phyloP scores from a whole-genome alignment of 2,888 invertebrate genomes.

The Prosapia bicincta region DNA sequence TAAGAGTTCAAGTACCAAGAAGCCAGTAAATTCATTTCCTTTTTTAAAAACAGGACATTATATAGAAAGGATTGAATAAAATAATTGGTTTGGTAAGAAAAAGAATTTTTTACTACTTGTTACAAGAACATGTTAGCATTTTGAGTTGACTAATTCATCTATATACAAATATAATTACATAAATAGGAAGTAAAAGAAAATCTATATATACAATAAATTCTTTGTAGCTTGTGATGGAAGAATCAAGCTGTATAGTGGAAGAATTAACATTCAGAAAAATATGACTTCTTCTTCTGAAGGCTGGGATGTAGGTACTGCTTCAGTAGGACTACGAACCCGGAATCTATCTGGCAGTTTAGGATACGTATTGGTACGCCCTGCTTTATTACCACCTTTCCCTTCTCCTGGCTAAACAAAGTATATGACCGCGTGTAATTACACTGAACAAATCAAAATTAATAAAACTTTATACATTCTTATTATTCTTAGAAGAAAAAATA shows the following conservation, averaged over 20 bases:
- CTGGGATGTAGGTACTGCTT: slow-evolving; percentile 37
- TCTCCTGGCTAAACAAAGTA: slow-evolving; percentile 16
- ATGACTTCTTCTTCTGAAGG: slow-evolving; percentile 41
- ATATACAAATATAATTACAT: not conserved
- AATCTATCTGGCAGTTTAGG: slow-evolving; percentile 69
- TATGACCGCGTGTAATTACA: too few species aligned
- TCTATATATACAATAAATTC: not conserved
- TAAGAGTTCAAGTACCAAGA: not conserved
- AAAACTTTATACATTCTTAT: too few species aligned
- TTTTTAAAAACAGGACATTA: too few species aligned
- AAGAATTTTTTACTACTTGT: not conserved
- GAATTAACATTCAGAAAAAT: slow-evolving; percentile 39
- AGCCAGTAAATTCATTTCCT: too few species aligned
- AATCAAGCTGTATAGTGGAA: too few species aligned
- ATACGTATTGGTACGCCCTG: slow-evolving; percentile 62
- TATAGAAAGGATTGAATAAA: too few species aligned
- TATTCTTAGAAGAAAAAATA: too few species aligned
- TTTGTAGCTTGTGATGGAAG: not conserved
- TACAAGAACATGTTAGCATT: not conserved
- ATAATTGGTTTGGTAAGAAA: too few species aligned
- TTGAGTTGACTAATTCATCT: not conserved
- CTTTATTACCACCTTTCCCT: slow-evolving; percentile 38
- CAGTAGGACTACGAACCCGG: slow-evolving; percentile 57
- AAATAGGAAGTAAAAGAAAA: not conserved
- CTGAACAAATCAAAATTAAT: too few species aligned